Base-by-base conservation (phyloP, 2,113 vertebrate species). In the Choloepus hoffmanni region DNA sequence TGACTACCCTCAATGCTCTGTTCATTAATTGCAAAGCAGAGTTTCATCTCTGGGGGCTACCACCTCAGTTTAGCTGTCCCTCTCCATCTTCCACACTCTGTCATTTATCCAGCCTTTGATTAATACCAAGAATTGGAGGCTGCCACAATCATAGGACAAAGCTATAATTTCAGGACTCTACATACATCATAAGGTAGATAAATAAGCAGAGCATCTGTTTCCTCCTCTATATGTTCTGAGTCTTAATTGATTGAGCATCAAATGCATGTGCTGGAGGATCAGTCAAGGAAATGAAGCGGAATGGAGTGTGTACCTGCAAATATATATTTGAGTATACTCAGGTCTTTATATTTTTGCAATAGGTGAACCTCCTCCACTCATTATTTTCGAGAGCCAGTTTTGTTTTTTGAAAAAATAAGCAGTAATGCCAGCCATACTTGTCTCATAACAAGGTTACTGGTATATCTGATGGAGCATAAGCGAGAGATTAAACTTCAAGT, bases 61-160 rank as follows among this genome's bases (percentile, higher is more conserved):
- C 58, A 89, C 79, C 96, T 92, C 91, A 94, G 70, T 10, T 21
- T 3, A 40, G 24, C 89, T 96, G 33, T 94, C 72, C 65, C 58
- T 26, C 0, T 90, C 76, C 2, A 0, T 81, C 45, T 76, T 0
- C 0, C 0, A 11, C 73, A 90, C 88, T 2, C 70, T 96, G 92
- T 92, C 90, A 88, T 97, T 96, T 95, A 95, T 90, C 76, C 60
- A 95, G 91, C 60, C 85, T 97, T 97, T 83, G 94, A 74, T 68
- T 95, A 85, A 76, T 93, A 96, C 77, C 81, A 85, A 58, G 89
- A 55, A 63, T n/a, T 45, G 58, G 74, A 85, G 79, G 70, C 85
- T 92, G 79, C 26, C 96, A 62, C 26, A 45, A 43, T 96, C 8
- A 4, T 72, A 97, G 91, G 2, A 18, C 85, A 84, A 92, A 93